Percentiles rank a stretch among this genome's conserved stretches.
phyloP scores from a whole-genome alignment of 2,113 vertebrate species.

The Blennius ocellaris region DNA sequence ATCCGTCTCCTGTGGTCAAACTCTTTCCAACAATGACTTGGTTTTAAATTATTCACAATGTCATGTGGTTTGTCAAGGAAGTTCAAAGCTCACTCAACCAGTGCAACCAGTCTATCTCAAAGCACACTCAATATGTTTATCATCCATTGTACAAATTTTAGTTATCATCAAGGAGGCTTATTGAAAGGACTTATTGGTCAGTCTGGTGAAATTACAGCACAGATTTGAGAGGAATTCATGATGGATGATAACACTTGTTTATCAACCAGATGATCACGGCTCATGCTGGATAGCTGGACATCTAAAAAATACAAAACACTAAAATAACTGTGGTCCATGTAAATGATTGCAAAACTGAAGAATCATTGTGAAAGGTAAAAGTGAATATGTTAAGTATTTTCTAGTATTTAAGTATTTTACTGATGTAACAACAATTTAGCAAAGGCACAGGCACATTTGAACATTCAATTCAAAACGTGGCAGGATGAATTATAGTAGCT shows the following conservation, averaged over 20 bases:
- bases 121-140: not conserved
- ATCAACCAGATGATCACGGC: not conserved
- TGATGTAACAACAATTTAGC: no score
- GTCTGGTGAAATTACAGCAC: constrained; percentile 1
- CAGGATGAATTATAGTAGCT: not conserved
- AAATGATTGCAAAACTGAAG: no score
- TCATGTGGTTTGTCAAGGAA: constrained; percentile 11
- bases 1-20: constrained; percentile 26
- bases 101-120: not conserved
- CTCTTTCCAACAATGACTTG: constrained; percentile 2
- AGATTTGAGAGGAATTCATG: not conserved
- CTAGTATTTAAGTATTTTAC: not conserved
- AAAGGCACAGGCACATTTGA: no score
- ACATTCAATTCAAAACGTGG: not conserved
- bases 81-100: constrained; percentile 29
- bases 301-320: no score
- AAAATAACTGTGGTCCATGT: no score
- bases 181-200: not conserved
- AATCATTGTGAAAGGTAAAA: not conserved
- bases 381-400: not conserved
- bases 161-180: not conserved
- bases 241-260: not conserved
- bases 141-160: not conserved
- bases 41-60: constrained; percentile 46
- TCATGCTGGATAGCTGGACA: no score